Percentiles rank a stretch among this genome's conserved stretches.
Evolutionary conservation across 2,797 vertebrate species (phyloP).

Genomic region (Hydrolagus colliei): DNA sequence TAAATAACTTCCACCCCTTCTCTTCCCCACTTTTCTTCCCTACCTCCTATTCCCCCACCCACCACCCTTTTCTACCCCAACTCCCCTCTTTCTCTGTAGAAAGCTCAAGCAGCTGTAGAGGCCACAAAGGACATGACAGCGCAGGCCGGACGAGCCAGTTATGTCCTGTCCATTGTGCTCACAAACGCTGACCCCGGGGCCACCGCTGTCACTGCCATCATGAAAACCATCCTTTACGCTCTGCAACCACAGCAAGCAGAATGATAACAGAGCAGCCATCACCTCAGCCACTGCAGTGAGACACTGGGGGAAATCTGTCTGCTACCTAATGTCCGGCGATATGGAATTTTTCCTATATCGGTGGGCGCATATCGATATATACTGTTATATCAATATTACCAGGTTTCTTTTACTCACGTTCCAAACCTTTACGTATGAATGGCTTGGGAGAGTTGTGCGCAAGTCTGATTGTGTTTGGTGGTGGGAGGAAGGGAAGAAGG

Average conservation of each 20-base stretch:
- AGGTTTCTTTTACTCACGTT: too few relatives aligned
- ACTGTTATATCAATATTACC: too few relatives aligned
- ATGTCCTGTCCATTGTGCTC: slow-evolving; percentile 66
- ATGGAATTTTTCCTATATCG: too few relatives aligned
- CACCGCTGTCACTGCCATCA: slow-evolving; percentile 65
- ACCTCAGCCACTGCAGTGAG: neutral
- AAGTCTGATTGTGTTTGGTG: too few relatives aligned
- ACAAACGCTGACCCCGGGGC: slow-evolving; percentile 79
- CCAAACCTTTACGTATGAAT: too few relatives aligned
- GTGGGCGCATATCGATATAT: too few relatives aligned
- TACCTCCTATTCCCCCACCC: neutral
- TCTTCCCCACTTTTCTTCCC: neutral
- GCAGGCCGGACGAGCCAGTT: slow-evolving; percentile 80
- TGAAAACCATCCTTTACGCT: slow-evolving; percentile 60
- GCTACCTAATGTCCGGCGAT: too few relatives aligned
- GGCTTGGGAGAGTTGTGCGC: too few relatives aligned
- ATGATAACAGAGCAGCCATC: neutral
- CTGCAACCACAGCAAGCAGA: slow-evolving; percentile 38
- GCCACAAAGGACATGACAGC: slow-evolving; percentile 72
- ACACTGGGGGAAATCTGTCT: neutral
- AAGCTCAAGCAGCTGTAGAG: slow-evolving; percentile 66
- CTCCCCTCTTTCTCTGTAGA: slow-evolving; percentile 49
- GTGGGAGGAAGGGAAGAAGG: too few relatives aligned
- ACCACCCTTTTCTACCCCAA: neutral
- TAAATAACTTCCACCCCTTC: too few relatives aligned